phyloP scores from a whole-genome alignment of 2,888 invertebrate genomes.

The Tribolium freemani region DNA sequence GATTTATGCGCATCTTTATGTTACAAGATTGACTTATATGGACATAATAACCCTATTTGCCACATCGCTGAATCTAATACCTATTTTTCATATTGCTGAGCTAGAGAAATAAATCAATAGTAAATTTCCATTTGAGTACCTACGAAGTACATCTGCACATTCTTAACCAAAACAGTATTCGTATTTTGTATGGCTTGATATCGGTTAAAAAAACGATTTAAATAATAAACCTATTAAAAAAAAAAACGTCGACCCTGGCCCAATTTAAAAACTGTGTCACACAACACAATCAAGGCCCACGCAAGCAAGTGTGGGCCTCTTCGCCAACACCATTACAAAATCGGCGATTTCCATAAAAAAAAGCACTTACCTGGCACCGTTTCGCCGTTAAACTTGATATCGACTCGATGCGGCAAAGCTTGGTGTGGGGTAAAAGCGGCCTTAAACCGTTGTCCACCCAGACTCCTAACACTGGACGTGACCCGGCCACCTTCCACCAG shows the following conservation, averaged over 20 bases:
- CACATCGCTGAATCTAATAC: not conserved
- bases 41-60: not conserved
- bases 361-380: conserved; percentile 87
- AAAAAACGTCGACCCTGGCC: not conserved
- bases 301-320: not conserved
- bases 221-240: not conserved
- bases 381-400: conserved; percentile 95
- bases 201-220: too few species aligned
- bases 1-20: not conserved
- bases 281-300: not conserved
- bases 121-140: not conserved
- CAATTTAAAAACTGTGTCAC: not conserved
- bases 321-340: not conserved
- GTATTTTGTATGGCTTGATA: too few species aligned
- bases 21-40: not conserved
- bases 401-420: conserved; percentile 87
- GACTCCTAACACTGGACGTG: conserved; percentile 91
- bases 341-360: not conserved
- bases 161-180: too few species aligned
- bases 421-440: conserved; percentile 95
- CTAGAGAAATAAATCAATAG: not conserved
- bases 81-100: not conserved
- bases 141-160: too few species aligned
- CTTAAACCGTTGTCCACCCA: conserved; percentile 90
- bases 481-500: conserved; percentile 95